These are phyloP conservation scores for Thymallus thymallus DNA, from an alignment of 2,113 vertebrate genomes.

Conservation along the genomic window DNA sequence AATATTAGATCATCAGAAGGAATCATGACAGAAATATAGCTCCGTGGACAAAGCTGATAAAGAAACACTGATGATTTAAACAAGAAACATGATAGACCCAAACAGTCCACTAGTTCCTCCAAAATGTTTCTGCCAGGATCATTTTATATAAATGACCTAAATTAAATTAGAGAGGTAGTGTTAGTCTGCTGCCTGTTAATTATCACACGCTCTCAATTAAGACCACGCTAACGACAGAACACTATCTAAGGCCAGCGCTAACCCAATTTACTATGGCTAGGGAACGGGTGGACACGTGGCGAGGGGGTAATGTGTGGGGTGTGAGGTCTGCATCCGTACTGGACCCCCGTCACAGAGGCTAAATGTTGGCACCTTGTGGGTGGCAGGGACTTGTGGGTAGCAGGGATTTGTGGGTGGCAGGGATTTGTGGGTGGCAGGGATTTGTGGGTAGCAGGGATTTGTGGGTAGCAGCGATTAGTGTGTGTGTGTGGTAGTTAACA, in stretches of 20 bases:
- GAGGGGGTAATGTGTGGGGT: slow-evolving; percentile 41
- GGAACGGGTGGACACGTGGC: slow-evolving; percentile 52
- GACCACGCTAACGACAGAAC: slow-evolving; percentile 69
- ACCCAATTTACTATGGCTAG: slow-evolving; percentile 67
- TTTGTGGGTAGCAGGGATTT: background rate
- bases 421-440: background rate
- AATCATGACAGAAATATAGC: background rate
- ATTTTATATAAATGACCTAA: slow-evolving; percentile 78
- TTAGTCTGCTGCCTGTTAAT: slow-evolving; percentile 72
- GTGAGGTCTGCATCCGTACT: slow-evolving; percentile 10
- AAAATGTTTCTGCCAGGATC: slow-evolving; percentile 45
- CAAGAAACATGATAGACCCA: too few species aligned
- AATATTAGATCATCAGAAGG: background rate
- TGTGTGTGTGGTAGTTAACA: background rate
- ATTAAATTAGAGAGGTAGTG: slow-evolving; percentile 73
- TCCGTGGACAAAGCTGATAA: too few species aligned
- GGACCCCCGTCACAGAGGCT: slow-evolving; percentile 11
- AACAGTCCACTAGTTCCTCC: too few species aligned
- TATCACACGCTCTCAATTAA: slow-evolving; percentile 73
- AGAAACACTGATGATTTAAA: too few species aligned
- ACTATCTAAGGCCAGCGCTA: slow-evolving; percentile 72
- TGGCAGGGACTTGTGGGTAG: background rate
- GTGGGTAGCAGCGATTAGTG: background rate
- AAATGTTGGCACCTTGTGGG: background rate
- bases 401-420: background rate